A percentile compares a stretch with the other conserved stretches of the same genome.
Conservation (phyloP, 2,888 invertebrate genomes). For the Drosophila fulvimacula region DNA sequence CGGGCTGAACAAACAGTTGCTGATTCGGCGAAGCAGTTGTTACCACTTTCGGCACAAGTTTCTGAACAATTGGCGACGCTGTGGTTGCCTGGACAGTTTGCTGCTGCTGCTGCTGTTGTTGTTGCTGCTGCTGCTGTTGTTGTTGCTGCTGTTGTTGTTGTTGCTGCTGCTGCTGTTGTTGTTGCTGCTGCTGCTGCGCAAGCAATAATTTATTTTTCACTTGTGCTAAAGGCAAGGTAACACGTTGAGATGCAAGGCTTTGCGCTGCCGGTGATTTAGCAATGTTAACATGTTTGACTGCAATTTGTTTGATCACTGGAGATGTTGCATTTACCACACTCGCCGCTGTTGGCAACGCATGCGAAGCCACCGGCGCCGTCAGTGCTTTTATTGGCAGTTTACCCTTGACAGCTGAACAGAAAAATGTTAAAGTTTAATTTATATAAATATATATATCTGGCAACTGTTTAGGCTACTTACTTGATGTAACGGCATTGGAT, state of each 20-base stretch:
- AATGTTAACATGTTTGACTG: constrained; percentile 80
- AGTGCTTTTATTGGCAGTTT: constrained; percentile 66
- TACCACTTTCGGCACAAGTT: constrained; percentile 70
- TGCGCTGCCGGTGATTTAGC: constrained; percentile 65
- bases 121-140: not conserved
- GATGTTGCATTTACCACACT: constrained; percentile 30
- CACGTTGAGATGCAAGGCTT: constrained; percentile 68
- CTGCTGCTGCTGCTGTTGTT: constrained; percentile 56
- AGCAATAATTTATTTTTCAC: constrained; percentile 69
- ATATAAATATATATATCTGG: not conserved
- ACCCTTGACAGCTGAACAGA: constrained; percentile 35
- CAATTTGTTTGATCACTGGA: constrained; percentile 79
- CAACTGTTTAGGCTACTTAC: constrained; percentile 44
- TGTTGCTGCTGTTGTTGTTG: not conserved
- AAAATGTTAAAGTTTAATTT: not conserved
- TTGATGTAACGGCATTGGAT: constrained; percentile 54
- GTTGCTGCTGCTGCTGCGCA: constrained; percentile 61
- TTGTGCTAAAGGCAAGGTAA: constrained; percentile 67
- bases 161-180: constrained; percentile 21
- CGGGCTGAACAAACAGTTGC: constrained; percentile 83
- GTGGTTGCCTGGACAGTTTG: constrained; percentile 23
- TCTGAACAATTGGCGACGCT: constrained; percentile 64
- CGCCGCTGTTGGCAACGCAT: constrained; percentile 34
- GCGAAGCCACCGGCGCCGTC: constrained; percentile 44
- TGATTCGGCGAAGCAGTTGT: constrained; percentile 56